phyloP scores from a whole-genome alignment of 2,888 invertebrate genomes.

The Drosophila birchii region DNA sequence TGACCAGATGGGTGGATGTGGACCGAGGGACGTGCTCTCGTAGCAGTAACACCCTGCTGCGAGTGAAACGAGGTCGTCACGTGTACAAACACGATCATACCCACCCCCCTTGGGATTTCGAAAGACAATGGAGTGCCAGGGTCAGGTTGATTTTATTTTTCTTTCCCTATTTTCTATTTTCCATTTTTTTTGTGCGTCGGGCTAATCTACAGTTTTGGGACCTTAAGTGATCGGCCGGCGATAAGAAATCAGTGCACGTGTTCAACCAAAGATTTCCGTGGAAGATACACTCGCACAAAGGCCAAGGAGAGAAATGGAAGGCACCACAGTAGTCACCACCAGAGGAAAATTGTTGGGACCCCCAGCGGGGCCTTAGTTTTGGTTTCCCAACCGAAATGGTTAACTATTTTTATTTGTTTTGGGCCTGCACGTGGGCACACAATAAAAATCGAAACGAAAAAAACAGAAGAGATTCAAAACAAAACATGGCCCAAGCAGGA shows the following conservation, averaged over 20 bases:
- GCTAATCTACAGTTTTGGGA: constrained; percentile 67
- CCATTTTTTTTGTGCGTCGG: constrained; percentile 34
- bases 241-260: constrained; percentile 77
- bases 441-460: constrained; percentile 35
- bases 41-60: constrained; percentile 59
- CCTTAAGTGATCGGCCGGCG: constrained; percentile 67
- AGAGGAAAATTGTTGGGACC: constrained; percentile 53
- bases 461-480: constrained; percentile 4
- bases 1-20: constrained; percentile 29
- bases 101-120: constrained; percentile 32
- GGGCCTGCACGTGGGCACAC: constrained; percentile 70
- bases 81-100: constrained; percentile 70
- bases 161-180: constrained; percentile 24
- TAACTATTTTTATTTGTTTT: constrained; percentile 59
- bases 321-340: constrained; percentile 64
- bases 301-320: constrained; percentile 37
- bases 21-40: constrained; percentile 37
- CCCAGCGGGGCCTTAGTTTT: constrained; percentile 70
- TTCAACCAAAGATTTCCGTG: constrained; percentile 64
- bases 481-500: constrained; percentile 45
- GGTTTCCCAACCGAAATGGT: constrained; percentile 64
- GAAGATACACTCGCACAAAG: constrained; percentile 47
- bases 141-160: constrained; percentile 72
- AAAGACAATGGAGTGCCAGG: constrained; percentile 60
- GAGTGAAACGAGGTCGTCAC: constrained; percentile 74